Evolutionary conservation across 1,140 invertebrate genomes (phyloP).

Genomic region (Homarus americanus): DNA sequence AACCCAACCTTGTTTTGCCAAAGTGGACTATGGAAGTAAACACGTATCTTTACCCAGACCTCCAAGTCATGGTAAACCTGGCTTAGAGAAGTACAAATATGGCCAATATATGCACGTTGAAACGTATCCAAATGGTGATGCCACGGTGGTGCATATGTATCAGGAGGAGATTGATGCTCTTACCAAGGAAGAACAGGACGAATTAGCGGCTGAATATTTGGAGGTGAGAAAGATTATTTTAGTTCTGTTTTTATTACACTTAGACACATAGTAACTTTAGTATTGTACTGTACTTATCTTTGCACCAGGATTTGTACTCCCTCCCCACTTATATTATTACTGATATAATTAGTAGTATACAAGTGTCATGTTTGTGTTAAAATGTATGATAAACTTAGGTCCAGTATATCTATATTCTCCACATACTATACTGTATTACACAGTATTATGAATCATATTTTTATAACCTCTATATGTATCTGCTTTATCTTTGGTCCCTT

Average conservation of each 20-base stretch:
- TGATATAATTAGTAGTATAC: no score
- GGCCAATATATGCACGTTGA: constrained; percentile 90
- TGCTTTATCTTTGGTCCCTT: no score
- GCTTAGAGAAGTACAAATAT: constrained; percentile 82
- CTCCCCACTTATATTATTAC: no score
- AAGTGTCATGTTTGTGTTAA: no score
- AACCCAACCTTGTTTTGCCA: constrained; percentile 72
- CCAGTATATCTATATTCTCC: no score
- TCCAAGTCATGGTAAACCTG: constrained; percentile 77
- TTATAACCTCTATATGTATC: no score
- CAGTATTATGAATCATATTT: no score
- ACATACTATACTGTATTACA: no score
- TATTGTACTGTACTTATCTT: no score
- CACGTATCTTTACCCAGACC: constrained; percentile 79
- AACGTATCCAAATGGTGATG: constrained; percentile 97
- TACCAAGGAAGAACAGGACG: constrained; percentile 85
- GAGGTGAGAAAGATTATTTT: constrained; percentile 81
- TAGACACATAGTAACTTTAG: no score
- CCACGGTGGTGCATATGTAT: constrained; percentile 93
- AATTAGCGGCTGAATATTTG: constrained; percentile 93
- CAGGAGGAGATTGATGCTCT: constrained; percentile 93
- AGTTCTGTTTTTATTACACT: not conserved
- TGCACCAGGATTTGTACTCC: no score
- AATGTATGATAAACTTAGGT: no score
- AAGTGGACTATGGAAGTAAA: constrained; percentile 79